Base-by-base conservation (phyloP, 2,797 vertebrate species). In the Cryptoblepharus egeriae region DNA sequence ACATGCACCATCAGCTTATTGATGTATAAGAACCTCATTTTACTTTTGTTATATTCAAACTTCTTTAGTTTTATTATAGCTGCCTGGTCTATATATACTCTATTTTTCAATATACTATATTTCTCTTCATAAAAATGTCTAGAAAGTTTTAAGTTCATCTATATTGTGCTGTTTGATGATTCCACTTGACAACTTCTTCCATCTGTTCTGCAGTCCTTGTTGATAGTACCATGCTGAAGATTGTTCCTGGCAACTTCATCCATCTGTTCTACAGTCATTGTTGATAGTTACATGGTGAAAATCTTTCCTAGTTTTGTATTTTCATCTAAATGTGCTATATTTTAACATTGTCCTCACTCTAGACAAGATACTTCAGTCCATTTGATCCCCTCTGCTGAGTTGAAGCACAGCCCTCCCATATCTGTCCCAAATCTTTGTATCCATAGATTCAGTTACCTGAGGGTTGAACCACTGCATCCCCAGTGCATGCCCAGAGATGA, bases 51-150 rank as follows among this genome's bases (percentile, higher is more conserved):
- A 37, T 18, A 67, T 12, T 35, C 32, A 67, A 67, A 67, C 64
- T 35, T 16, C 26, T 87, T 88, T 35, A 52, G 65, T 79, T 63
- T 86, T 87, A 80, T 75, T 86, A 12, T 42, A 72, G 49, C 11
- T 88, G 72, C 79, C 74, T 86, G 81, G 18, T 85, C 90, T 89
- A 9, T 88, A 52, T 85, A 12, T 49, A 12, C n/a, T n/a, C n/a
- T n/a, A 42, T 42, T 42, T 42, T 42, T 42, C 39, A 42, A 42
- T 42, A 2, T 49, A 49, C 45, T 49, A 11, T 49, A 49, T 49
- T 49, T 49, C 80, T 85, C 68, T 72, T 63, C 28, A 32, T 88
- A 86, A 91, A 90, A 85, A 87, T 73, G 20, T 85, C 65, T 24
- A 39, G 45, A 3, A 82, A 57, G 85, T 85, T 90, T 77, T 70